phyloP scores from a whole-genome alignment of 2,888 invertebrate species.

The Lycaena phlaeas region DNA sequence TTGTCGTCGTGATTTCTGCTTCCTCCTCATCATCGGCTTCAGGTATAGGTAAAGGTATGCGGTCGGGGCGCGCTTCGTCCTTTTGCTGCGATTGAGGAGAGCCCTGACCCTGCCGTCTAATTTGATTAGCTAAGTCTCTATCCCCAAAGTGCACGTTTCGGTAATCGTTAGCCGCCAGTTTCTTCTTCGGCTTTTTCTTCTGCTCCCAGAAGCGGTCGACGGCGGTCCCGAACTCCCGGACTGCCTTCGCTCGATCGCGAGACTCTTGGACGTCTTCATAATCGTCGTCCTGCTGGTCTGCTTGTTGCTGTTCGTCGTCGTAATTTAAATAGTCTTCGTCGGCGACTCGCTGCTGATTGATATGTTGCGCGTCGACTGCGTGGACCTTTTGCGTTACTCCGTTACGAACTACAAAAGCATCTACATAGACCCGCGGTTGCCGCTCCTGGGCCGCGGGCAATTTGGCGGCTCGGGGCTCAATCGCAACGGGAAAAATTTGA shows the following conservation, averaged over 20 bases:
- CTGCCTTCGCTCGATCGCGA: slow-evolving; percentile 41
- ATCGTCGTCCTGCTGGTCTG: slow-evolving; percentile 40
- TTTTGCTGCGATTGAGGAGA: slow-evolving; percentile 38
- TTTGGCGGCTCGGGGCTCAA: slow-evolving; percentile 49
- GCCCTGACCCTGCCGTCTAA: slow-evolving; percentile 27
- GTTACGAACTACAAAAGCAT: slow-evolving; percentile 56
- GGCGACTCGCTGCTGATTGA: slow-evolving; percentile 27
- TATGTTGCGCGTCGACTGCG: slow-evolving; percentile 46
- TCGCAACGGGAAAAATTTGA: slow-evolving; percentile 35
- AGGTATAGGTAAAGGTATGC: slow-evolving; percentile 28
- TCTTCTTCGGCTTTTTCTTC: slow-evolving; percentile 33
- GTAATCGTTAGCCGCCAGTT: slow-evolving; percentile 43
- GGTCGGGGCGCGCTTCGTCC: slow-evolving; percentile 30
- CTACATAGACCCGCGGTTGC: slow-evolving; percentile 54
- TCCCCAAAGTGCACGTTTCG: slow-evolving; percentile 60
- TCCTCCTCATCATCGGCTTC: slow-evolving; percentile 39
- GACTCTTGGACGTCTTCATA: slow-evolving; percentile 59
- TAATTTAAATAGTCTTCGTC: slow-evolving; percentile 48
- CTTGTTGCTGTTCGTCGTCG: slow-evolving; percentile 33
- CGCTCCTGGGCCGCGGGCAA: slow-evolving; percentile 41
- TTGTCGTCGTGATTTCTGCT: slow-evolving; percentile 53
- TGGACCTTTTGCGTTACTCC: slow-evolving; percentile 54
- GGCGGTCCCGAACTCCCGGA: slow-evolving; percentile 48
- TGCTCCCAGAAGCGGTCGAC: slow-evolving; percentile 59
- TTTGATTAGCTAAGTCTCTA: slow-evolving; percentile 35